These are phyloP conservation scores for Psittacula echo DNA, from an alignment of 2,797 vertebrate species.

Conservation along the genomic window DNA sequence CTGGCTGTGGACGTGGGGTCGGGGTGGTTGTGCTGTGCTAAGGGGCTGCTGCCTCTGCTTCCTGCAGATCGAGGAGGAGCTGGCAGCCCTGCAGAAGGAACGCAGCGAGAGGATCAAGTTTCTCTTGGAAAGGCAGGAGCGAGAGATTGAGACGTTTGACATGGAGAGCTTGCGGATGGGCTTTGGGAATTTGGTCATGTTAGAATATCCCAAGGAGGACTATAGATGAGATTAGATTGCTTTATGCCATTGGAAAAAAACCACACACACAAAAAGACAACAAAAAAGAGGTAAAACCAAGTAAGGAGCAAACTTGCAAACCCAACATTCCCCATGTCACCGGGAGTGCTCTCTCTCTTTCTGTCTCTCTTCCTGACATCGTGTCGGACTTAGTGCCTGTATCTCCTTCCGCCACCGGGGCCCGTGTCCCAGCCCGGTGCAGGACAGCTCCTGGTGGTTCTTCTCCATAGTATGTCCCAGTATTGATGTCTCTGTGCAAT, in stretches of 20 bases:
- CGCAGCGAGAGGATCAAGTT: conserved; percentile 95
- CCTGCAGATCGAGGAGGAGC: conserved; percentile 96
- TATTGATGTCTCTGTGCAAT: conserved; percentile 90
- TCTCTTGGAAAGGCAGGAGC: conserved; percentile 94
- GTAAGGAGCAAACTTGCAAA: conserved; percentile 74
- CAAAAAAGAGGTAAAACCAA: conserved; percentile 63
- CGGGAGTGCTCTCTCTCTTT: conserved; percentile 83
- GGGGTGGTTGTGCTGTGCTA: neutral
- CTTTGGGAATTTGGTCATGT: conserved; percentile 91
- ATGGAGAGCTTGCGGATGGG: conserved; percentile 96
- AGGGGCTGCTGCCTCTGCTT: neutral
- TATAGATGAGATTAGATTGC: conserved; percentile 94
- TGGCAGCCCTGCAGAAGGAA: conserved; percentile 97
- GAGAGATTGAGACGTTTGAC: conserved; percentile 95
- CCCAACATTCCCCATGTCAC: conserved; percentile 82
- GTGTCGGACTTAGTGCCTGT: conserved; percentile 87
- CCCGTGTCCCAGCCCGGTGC: conserved; percentile 85
- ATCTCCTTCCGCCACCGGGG: conserved; percentile 85
- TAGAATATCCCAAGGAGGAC: conserved; percentile 98
- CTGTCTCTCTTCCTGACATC: conserved; percentile 87
- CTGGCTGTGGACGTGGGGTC: rapidly evolving
- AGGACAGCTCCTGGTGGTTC: conserved; percentile 84
- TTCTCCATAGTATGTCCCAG: conserved; percentile 86
- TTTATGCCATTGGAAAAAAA: conserved; percentile 72
- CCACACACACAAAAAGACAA: conserved; percentile 20